A percentile compares a stretch with the other conserved stretches of the same genome.
These are phyloP conservation scores for Setipinna tenuifilis DNA, from an alignment of 2,797 vertebrate genomes.

Conservation along the genomic window DNA sequence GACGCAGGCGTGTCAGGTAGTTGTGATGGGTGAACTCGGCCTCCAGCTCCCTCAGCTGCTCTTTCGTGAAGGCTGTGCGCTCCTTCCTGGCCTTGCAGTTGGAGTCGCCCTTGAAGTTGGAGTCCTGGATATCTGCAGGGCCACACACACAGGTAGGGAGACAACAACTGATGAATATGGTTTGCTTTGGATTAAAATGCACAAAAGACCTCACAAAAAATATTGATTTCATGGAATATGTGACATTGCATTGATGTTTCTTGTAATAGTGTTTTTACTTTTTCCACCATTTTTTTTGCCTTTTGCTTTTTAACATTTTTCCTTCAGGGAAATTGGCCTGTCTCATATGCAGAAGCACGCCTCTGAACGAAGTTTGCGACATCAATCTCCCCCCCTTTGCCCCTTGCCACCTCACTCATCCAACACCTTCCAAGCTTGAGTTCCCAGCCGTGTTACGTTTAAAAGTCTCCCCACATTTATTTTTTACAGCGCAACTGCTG, in stretches of 20 bases:
- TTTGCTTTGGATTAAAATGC: conserved; percentile 2
- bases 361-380: background rate
- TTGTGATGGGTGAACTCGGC: conserved; percentile 97
- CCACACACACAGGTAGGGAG: conserved; percentile 42
- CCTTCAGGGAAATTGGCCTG: background rate
- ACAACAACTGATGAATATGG: background rate
- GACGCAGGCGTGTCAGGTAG: conserved; percentile 95
- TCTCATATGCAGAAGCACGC: background rate
- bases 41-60: conserved; percentile 94
- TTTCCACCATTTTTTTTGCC: background rate
- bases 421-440: conserved; percentile 6
- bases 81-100: conserved; percentile 92
- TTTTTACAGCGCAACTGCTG: conserved; percentile 47
- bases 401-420: background rate
- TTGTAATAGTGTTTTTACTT: background rate
- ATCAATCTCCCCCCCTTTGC: background rate
- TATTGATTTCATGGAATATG: conserved; percentile 23
- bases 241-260: conserved; percentile 10
- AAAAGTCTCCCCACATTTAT: conserved; percentile 40
- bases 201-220: background rate
- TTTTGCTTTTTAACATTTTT: background rate
- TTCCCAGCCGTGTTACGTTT: conserved; percentile 46
- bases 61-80: conserved; percentile 95
- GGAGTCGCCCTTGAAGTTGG: conserved; percentile 78
- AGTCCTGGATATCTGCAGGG: conserved; percentile 80